Evolutionary conservation across 1,140 invertebrate genomes (phyloP), one percentile per base, ranked within the genome.

Genomic region (Trachymyrmex septentrionalis): DNA sequence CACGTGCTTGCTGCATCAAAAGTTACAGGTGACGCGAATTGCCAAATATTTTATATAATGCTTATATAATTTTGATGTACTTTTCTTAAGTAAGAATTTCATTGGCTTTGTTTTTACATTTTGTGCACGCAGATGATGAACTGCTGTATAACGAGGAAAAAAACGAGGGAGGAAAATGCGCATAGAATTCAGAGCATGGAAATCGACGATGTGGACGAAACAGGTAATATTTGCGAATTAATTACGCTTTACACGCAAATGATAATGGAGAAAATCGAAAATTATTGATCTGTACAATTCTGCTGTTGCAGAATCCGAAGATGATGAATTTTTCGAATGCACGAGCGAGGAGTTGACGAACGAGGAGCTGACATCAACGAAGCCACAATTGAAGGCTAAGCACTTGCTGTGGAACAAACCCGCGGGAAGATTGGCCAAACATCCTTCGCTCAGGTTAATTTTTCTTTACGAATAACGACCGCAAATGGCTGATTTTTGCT

Each of bases 1-100:
- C 75, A 97, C 97, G 9, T 99, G 98, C 94, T 95, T 99, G n/a
- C 95, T 99, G 0, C 97, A 99, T 95, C 99, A 99, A 95, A 99
- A 99, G 93, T 96, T 99, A 24, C 97, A 97, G 95, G 96, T 96
- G 92, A 84, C 38, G 38, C 10, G 55, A 75, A 75, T 84, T 84
- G 24, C 38, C 69, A 73, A 84, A 84, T 84, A 61, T 73, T 84
- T 73, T 73, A 84, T 82, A 67, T 61, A 72, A 82, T 34, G 3
- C 34, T 48, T 73, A 55, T 27, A 21, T 81, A 44, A 81, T 24
- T 69, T 55, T 14, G 16, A 57, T 19, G 14, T 27, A 14, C 34
- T 14, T 38, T 10, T 16, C 10, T 71, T 55, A 55, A 30, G 50
- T 48, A 61, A 59, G 12, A 82, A 61, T 82, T 19, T 16, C 78